Conservation (phyloP, 2,888 invertebrate species). For the Aspidiotus destructor region DNA sequence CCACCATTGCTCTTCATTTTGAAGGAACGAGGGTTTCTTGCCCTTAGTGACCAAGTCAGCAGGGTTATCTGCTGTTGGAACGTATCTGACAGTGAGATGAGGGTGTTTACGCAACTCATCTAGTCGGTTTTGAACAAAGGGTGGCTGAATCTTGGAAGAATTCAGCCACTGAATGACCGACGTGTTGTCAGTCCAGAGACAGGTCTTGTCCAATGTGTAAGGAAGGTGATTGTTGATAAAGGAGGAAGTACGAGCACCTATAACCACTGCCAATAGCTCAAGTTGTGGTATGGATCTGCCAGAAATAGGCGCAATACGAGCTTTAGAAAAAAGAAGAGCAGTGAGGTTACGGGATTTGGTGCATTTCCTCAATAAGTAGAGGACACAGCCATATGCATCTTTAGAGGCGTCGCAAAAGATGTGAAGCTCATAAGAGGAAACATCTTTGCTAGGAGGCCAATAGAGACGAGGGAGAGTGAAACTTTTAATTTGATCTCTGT, state of each 20-base stretch:
- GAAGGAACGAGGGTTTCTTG: neutral
- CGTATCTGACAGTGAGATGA: neutral
- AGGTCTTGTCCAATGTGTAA: neutral
- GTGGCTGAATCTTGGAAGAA: neutral
- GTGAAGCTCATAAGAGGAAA: neutral
- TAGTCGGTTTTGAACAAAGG: neutral
- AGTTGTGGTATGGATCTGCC: neutral
- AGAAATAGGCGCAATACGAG: neutral
- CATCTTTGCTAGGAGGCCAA: neutral
- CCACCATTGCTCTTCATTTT: slow-evolving; percentile 6
- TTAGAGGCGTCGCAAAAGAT: slow-evolving; percentile 4
- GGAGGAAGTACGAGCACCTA: neutral
- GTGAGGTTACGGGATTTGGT: no score
- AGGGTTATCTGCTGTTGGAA: neutral
- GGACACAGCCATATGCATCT: neutral
- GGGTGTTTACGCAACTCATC: neutral
- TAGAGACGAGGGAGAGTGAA: neutral
- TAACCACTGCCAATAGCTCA: neutral
- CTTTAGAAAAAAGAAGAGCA: slow-evolving; percentile 5
- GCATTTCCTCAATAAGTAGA: neutral
- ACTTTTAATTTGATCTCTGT: neutral
- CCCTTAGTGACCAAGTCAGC: slow-evolving; percentile 6
- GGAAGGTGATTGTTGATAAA: neutral
- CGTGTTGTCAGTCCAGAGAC: slow-evolving; percentile 5
- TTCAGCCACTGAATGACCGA: slow-evolving; percentile 3